A percentile compares a stretch with the other conserved stretches of the same genome.
These are phyloP conservation scores for Drosophila melanica DNA, from an alignment of 1,140 invertebrate species.

Conservation along the genomic window DNA sequence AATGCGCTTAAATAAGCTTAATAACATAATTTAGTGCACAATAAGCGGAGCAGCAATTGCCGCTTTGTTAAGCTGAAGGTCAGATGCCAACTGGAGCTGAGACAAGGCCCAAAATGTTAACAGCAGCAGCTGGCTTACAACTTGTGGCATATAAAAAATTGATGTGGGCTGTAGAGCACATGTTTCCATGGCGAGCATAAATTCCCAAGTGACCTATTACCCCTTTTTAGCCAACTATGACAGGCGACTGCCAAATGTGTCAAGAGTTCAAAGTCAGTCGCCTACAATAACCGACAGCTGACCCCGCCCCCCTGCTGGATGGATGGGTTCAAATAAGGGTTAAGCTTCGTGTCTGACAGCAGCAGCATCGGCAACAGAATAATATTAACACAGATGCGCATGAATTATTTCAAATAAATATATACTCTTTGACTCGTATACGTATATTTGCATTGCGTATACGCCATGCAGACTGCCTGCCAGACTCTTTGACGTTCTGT, in stretches of 20 bases:
- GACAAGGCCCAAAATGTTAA: constrained; percentile 10
- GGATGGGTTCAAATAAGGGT: constrained; percentile 53
- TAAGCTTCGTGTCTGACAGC: constrained; percentile 41
- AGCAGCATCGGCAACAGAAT: constrained; percentile 16
- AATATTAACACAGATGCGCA: constrained; percentile 70
- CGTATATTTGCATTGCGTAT: constrained; percentile 35
- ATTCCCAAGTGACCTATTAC: constrained; percentile 72
- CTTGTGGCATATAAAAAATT: constrained; percentile 44
- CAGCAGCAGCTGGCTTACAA: constrained; percentile 4
- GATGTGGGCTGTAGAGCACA: constrained; percentile 26
- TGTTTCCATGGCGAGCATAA: constrained; percentile 45
- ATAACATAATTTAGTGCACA: constrained; percentile 37
- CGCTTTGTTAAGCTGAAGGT: constrained; percentile 24
- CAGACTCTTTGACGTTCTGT: constrained; percentile 1
- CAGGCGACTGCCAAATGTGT: constrained; percentile 72
- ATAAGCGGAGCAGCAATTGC: constrained; percentile 8
- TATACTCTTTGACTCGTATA: constrained; percentile 1
- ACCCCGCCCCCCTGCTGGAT: constrained; percentile 8
- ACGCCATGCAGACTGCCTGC: constrained; percentile 14
- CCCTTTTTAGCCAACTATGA: constrained; percentile 46
- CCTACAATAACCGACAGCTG: constrained; percentile 32
- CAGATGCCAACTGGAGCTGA: constrained; percentile 1
- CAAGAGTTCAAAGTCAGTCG: constrained; percentile 78
- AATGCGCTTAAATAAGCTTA: constrained; percentile 48
- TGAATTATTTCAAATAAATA: constrained; percentile 61